A percentile compares a stretch with the other conserved stretches of the same genome.
These are phyloP conservation scores for Drosophila monieri DNA, from an alignment of 2,888 invertebrate genomes.

Conservation along the genomic window DNA sequence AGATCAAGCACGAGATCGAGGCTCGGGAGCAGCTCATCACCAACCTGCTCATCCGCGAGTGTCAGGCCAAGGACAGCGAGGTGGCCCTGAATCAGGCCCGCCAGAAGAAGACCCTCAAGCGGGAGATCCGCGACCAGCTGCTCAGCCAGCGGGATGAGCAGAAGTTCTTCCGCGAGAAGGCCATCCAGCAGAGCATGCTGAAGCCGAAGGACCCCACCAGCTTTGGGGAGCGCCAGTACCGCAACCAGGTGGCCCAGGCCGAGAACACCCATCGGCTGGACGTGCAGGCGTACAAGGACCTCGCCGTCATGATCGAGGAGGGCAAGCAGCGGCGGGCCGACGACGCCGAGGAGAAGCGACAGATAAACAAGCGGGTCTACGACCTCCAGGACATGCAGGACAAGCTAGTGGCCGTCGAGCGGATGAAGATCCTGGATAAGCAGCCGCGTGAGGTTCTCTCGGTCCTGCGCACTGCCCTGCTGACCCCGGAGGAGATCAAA, in stretches of 20 bases:
- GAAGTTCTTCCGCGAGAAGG: conserved; percentile 34
- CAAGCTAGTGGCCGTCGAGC: conserved; percentile 48
- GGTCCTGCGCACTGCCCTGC: conserved; percentile 46
- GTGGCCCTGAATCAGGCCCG: conserved; percentile 24
- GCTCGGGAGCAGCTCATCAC: conserved; percentile 53
- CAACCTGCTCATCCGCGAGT: conserved; percentile 55
- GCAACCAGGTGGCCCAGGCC: conserved; percentile 6
- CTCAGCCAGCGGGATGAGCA: conserved; percentile 51
- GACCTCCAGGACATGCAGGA: conserved; percentile 55
- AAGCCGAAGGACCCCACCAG: conserved; percentile 42
- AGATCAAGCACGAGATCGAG: conserved; percentile 42
- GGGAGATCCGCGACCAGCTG: conserved; percentile 52
- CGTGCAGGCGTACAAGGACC: conserved; percentile 9
- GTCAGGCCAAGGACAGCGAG: conserved; percentile 48
- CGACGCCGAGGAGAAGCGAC: conserved; percentile 42
- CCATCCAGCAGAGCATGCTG: conserved; percentile 10
- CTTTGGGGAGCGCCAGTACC: conserved; percentile 63
- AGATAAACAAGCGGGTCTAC: conserved; percentile 24
- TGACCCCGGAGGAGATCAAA: conserved; percentile 36
- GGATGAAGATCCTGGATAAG: conserved; percentile 52
- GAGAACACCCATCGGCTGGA: conserved; percentile 11
- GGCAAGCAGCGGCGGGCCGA: conserved; percentile 20
- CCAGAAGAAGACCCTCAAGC: conserved; percentile 32
- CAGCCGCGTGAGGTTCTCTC: conserved; percentile 44
- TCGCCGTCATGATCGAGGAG: conserved; percentile 29